Conservation (phyloP, 1,140 invertebrate genomes). For the Drosophila equinoxialis region DNA sequence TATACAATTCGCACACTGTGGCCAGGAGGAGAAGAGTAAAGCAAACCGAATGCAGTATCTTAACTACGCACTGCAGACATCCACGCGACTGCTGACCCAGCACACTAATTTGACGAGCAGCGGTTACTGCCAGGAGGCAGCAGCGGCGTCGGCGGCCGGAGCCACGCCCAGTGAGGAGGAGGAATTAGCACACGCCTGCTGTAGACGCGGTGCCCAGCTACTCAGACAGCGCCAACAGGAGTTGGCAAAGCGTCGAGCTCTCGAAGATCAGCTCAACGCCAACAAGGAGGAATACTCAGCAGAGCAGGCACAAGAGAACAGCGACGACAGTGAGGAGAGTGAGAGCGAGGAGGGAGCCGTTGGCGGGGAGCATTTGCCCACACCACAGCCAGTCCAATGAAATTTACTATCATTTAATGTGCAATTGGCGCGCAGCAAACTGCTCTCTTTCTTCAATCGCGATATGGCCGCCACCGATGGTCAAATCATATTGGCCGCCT, state of each 20-base stretch:
- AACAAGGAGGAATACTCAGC: constrained; percentile 23
- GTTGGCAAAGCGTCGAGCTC: constrained; percentile 60
- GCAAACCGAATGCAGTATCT: constrained; percentile 83
- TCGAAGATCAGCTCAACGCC: constrained; percentile 69
- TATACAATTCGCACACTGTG: constrained; percentile 71
- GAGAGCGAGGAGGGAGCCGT: constrained; percentile 46
- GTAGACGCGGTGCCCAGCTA: constrained; percentile 68
- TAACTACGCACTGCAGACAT: constrained; percentile 82
- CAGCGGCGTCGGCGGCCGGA: constrained; percentile 17
- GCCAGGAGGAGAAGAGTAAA: constrained; percentile 66
- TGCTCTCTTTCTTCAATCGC: constrained; percentile 82
- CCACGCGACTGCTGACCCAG: constrained; percentile 79
- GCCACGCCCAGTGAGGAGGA: constrained; percentile 50
- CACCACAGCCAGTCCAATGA: constrained; percentile 75
- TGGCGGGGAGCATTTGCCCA: constrained; percentile 48
- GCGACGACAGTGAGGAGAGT: constrained; percentile 7
- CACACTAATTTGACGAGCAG: constrained; percentile 41
- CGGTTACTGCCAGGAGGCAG: constrained; percentile 50
- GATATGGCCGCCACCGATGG: constrained; percentile 92
- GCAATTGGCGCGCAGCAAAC: constrained; percentile 81
- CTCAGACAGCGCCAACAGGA: constrained; percentile 65
- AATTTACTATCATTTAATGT: constrained; percentile 83
- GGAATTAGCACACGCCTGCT: constrained; percentile 67
- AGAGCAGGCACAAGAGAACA: constrained; percentile 16
- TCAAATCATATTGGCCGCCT: constrained; percentile 92